Evolutionary conservation across 2,888 invertebrate genomes (phyloP), one percentile per base, ranked within the genome.

Genomic region (Drosophila nr. medialis): DNA sequence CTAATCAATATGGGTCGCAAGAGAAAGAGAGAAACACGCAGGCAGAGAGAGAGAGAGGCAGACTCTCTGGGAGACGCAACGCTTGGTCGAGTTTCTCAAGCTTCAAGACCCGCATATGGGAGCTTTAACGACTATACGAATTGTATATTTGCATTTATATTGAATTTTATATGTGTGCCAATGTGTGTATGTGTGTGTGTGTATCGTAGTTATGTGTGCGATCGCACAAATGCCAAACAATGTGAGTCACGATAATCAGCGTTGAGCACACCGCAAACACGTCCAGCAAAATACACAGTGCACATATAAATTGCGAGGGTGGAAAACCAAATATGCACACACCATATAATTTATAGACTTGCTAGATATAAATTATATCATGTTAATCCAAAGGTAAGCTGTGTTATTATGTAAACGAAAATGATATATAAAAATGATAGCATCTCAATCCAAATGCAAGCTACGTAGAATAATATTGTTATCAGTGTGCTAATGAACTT

Each of bases 201-300:
- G 45, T 66, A 62, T 75, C 71, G 81, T 75, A 78, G 84, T 75
- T 72, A 69, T 67, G 63, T 65, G 70, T 80, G 68, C 64, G 83
- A 81, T 83, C 82, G 75, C 66, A 79, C 76, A 91, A 87, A 89
- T 90, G 74, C 86, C 86, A 86, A 84, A 78, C 80, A 75, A 82
- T 81, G 78, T 90, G 90, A 90, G 89, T 90, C 91, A 91, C 91
- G 89, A 84, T 81, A 84, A 81, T 87, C 78, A 85, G 64, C 76
- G 66, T 62, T 74, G 72, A 75, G 64, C 88, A 64, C 72, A 87
- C 83, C 72, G 76, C 80, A 86, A 84, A 89, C 83, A 86, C 89
- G 89, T 89, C 68, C 80, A 68, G 18, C 64, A 38, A 70, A 56
- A 69, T 64, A 54, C 54, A 72, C 53, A 64, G 49, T 34, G 65